A percentile compares a stretch with the other conserved stretches of the same genome.
phyloP scores from a whole-genome alignment of 2,797 vertebrate genomes.

The Myripristis jacobus region DNA sequence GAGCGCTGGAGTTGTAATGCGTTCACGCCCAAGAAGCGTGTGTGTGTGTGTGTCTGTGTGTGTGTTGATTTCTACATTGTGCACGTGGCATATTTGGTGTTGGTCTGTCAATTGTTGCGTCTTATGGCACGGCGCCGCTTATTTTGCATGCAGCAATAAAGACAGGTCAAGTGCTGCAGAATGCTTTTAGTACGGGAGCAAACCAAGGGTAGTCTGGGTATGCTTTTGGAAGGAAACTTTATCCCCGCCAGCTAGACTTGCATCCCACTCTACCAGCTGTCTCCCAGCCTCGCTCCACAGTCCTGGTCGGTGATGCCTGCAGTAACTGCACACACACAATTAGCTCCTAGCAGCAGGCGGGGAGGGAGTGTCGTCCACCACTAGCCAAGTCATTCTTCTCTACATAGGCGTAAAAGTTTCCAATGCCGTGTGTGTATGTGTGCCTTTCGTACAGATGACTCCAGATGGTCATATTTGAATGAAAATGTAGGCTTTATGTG shows the following conservation, averaged over 20 bases:
- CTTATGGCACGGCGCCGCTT: neutral
- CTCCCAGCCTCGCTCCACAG: slow-evolving; percentile 55
- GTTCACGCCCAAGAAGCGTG: slow-evolving; percentile 72
- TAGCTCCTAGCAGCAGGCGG: slow-evolving; percentile 49
- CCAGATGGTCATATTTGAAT: slow-evolving; percentile 72
- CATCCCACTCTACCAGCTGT: slow-evolving; percentile 78
- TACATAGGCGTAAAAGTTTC: slow-evolving; percentile 74
- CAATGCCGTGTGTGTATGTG: slow-evolving; percentile 59
- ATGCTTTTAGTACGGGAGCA: slow-evolving; percentile 8
- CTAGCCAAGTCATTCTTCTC: slow-evolving; percentile 62
- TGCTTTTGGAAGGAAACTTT: slow-evolving; percentile 73
- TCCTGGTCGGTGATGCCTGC: slow-evolving; percentile 63
- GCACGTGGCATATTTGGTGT: slow-evolving; percentile 70
- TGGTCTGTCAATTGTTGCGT: slow-evolving; percentile 21
- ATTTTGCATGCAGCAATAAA: slow-evolving; percentile 3
- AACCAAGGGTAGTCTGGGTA: slow-evolving; percentile 59
- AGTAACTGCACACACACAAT: slow-evolving; percentile 51
- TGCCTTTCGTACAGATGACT: slow-evolving; percentile 72
- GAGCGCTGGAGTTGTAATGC: slow-evolving; percentile 46
- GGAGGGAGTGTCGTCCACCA: slow-evolving; percentile 74
- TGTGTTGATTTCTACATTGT: slow-evolving; percentile 64
- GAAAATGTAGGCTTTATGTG: slow-evolving; percentile 34
- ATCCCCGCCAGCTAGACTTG: slow-evolving; percentile 72
- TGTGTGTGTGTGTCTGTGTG: slow-evolving; percentile 42
- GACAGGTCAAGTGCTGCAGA: slow-evolving; percentile 11